Evolutionary conservation across 2,113 vertebrate genomes (phyloP).

Genomic region (Panthera uncia): DNA sequence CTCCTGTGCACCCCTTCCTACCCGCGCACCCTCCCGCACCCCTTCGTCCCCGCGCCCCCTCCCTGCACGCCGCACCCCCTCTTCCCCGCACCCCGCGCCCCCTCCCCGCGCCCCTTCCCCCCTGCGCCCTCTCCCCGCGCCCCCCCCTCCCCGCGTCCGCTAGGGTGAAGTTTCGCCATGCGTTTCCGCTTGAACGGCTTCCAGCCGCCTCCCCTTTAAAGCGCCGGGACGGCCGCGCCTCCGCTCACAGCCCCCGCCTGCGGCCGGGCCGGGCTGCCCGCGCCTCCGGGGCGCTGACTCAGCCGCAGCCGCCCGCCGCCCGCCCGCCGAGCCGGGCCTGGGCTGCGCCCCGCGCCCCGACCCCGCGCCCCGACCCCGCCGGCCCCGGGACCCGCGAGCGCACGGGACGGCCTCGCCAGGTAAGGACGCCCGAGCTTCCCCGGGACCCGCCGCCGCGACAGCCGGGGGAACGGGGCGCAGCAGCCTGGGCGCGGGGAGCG

Average conservation of each 20-base stretch:
- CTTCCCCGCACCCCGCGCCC: too few relatives aligned
- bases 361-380: not conserved
- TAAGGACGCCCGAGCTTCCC: not conserved
- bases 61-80: too few relatives aligned
- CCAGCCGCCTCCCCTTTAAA: constrained; percentile 82
- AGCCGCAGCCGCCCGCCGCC: constrained; percentile 38
- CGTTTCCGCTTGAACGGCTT: constrained; percentile 76
- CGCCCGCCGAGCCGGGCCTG: not conserved
- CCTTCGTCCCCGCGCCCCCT: too few relatives aligned
- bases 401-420: constrained; percentile 44
- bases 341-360: not conserved
- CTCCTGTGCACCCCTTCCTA: too few relatives aligned
- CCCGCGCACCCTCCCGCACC: too few relatives aligned
- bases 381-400: not conserved
- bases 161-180: constrained; percentile 47
- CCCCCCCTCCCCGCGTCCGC: not conserved
- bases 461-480: not conserved
- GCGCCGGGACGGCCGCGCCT: constrained; percentile 74
- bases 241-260: constrained; percentile 69
- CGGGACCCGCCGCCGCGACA: not conserved
- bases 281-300: constrained; percentile 66
- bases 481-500: not conserved
- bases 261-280: constrained; percentile 32
- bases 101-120: too few relatives aligned
- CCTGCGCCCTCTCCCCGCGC: too few relatives aligned